phyloP scores from a whole-genome alignment of 2,113 vertebrate species.

The Lamprologus callipterus region DNA sequence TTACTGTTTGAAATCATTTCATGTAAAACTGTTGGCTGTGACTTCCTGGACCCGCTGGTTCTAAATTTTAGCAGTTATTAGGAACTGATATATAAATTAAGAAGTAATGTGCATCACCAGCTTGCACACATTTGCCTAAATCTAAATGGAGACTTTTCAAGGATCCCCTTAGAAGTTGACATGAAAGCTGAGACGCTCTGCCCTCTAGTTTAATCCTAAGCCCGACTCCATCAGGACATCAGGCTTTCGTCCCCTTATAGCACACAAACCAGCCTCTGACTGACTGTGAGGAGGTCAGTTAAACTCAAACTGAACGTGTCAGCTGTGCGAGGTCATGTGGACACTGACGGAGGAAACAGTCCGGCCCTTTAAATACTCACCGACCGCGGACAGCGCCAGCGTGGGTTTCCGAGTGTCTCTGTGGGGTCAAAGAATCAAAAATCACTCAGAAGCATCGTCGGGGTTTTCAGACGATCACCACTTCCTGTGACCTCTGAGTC shows the following conservation, averaged over 20 bases:
- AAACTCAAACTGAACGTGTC: neutral
- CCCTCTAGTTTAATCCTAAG: neutral
- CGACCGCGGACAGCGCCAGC: constrained; percentile 87
- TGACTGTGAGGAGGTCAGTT: neutral
- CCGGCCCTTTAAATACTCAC: constrained; percentile 71
- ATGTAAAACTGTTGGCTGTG: neutral
- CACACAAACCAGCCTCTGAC: neutral
- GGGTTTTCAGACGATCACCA: neutral
- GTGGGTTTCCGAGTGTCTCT: constrained; percentile 93
- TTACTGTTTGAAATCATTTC: neutral
- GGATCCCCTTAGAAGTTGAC: neutral
- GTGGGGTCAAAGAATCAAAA: constrained; percentile 27
- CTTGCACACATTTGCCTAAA: neutral
- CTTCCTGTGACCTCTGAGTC: neutral
- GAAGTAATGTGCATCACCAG: neutral
- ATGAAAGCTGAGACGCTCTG: neutral
- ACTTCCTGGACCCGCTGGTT: neutral
- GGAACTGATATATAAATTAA: neutral
- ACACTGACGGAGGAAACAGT: neutral
- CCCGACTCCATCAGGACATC: neutral
- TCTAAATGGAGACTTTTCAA: neutral
- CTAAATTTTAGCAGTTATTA: fast-evolving
- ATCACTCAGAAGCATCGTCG: neutral
- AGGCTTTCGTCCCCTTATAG: neutral
- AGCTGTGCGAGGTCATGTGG: fast-evolving